Evolutionary conservation across 37 sponge, comb jelly and placozoan genomes (phyloP), one percentile per base, ranked within the genome.

Genomic region (Spongilla lacustris): DNA sequence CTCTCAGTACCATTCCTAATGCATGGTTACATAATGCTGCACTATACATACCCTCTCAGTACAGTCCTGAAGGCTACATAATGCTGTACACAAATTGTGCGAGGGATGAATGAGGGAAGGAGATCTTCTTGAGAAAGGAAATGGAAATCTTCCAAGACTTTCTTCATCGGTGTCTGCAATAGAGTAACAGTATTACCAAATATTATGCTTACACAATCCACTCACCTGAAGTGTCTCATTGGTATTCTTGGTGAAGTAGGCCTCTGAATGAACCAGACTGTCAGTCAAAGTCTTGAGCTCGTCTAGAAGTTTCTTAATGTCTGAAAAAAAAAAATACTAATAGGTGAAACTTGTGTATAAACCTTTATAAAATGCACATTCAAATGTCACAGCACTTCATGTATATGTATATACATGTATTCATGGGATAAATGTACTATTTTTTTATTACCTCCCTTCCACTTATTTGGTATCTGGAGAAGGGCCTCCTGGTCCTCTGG

Each of bases 61-160:
- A 41, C 69, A 5, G 85, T 26, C 29, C 91, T 72, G 36, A 90
- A 49, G 8, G 76, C 35, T 6, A 90, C 91, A 75, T 85, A 90
- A 77, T 90, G 36, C 75, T 90, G 81, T 32, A 90, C 50, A 25
- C 25, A 21, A 36, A 90, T 58, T 11, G 69, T 50, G 1, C 75
- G 72, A 12, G 91, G 91, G 50, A 90, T 85, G 41, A 77, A 67
- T 46, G 33, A 14, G 5, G 68, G 38, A 17, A 90, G 66, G 11
- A 70, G 48, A n/a, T 73, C 81, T 30, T 82, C 71, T 2, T 76
- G 38, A 75, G 21, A 84, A 68, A 8, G 81, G n/a, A n/a, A n/a
- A n/a, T n/a, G 70, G 19, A 85, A 70, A 26, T 74, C 21, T 68
- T 74, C 71, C 82, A 90, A 31, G 81, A 67, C 76, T 12, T 49